Evolutionary conservation across 2,888 invertebrate genomes (phyloP).

Genomic region (Lacanobia wlatinum): DNA sequence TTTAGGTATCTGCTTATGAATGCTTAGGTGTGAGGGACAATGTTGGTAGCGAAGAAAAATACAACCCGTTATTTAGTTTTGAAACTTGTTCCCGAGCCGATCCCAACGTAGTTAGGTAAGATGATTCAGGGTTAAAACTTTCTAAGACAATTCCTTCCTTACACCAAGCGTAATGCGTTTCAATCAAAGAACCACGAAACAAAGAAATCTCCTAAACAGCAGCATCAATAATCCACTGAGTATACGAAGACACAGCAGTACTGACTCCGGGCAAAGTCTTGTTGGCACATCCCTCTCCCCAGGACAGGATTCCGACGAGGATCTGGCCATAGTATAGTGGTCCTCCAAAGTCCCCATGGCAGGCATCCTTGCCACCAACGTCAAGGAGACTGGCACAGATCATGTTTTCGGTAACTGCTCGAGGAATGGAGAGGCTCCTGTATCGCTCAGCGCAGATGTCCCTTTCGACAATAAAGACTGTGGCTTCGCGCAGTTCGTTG

Average conservation of each 20-base stretch:
- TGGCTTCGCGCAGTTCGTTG: conserved; percentile 17
- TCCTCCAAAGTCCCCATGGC: conserved; percentile 87
- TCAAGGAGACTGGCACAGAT: conserved; percentile 77
- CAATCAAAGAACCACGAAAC: not conserved
- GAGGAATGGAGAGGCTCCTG: conserved; percentile 26
- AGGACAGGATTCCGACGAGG: conserved; percentile 85
- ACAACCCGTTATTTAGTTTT: not conserved
- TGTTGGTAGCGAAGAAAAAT: too few relatives aligned
- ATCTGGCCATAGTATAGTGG: conserved; percentile 81
- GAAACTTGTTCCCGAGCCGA: not conserved
- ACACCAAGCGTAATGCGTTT: not conserved
- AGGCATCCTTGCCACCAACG: conserved; percentile 73
- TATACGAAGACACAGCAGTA: conserved; percentile 78
- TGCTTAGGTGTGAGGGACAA: not conserved
- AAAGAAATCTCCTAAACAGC: conserved; percentile 49
- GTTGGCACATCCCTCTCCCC: conserved; percentile 85
- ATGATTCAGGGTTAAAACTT: not conserved
- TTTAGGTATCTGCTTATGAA: not conserved
- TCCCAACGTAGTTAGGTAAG: not conserved
- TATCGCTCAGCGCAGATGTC: conserved; percentile 37
- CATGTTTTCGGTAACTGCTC: conserved; percentile 75
- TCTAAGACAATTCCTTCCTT: not conserved
- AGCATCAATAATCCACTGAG: conserved; percentile 71
- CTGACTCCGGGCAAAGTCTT: conserved; percentile 84
- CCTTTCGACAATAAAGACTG: conserved; percentile 32